phyloP scores from a whole-genome alignment of 2,797 vertebrate genomes.

The Peromyscus eremicus region DNA sequence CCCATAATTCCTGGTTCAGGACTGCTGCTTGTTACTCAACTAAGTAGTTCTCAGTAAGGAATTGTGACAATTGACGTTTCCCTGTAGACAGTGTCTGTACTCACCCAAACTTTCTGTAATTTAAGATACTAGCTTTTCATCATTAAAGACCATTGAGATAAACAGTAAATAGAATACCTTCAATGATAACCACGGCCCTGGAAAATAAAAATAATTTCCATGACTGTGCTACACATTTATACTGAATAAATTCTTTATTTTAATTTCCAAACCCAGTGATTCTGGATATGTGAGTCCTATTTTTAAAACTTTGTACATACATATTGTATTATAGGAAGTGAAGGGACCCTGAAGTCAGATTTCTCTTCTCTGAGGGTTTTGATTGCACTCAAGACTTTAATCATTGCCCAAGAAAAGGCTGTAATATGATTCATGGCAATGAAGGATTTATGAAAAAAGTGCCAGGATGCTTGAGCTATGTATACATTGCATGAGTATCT shows the following conservation, averaged over 20 bases:
- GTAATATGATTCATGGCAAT: background rate
- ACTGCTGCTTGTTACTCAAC: background rate
- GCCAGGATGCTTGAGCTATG: background rate
- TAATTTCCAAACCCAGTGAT: background rate
- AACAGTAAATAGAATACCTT: background rate
- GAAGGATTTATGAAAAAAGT: background rate
- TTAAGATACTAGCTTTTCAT: conserved; percentile 49
- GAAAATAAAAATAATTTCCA: background rate
- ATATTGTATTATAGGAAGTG: background rate
- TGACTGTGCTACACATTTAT: background rate
- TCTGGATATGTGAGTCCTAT: background rate
- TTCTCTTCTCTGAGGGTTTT: background rate
- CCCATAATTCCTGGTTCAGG: background rate
- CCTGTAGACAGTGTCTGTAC: background rate
- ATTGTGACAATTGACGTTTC: background rate
- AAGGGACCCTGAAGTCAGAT: conserved; percentile 32
- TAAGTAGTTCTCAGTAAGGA: background rate
- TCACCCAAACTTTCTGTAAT: background rate
- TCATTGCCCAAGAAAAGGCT: conserved; percentile 5
- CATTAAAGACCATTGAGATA: background rate
- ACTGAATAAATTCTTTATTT: background rate
- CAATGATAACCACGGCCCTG: background rate
- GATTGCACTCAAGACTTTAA: background rate
- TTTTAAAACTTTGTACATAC: background rate
- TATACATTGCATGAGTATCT: background rate